Percentiles rank a stretch among this genome's conserved stretches.
These are phyloP conservation scores for Craniophora ligustri DNA, from an alignment of 2,888 invertebrate species.

Conservation along the genomic window DNA sequence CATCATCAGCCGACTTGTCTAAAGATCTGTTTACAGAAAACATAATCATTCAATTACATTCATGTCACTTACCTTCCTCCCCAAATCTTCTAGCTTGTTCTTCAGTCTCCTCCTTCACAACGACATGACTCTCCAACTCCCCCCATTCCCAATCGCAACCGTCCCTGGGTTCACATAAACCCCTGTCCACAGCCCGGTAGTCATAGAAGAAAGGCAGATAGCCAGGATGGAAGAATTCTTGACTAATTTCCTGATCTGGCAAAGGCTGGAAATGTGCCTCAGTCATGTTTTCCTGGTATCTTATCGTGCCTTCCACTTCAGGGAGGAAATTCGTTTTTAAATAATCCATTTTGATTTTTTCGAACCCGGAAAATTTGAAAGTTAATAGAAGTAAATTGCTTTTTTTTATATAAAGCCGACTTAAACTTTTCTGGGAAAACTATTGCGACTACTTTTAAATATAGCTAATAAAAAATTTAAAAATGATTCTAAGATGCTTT, in stretches of 20 bases:
- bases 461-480: too few species aligned
- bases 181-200: constrained; percentile 60
- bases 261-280: constrained; percentile 35
- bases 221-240: constrained; percentile 57
- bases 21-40: too few species aligned
- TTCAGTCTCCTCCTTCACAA: constrained; percentile 72
- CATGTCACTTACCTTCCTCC: constrained; percentile 73
- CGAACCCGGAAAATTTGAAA: too few species aligned
- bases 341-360: constrained; percentile 72
- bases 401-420: neutral
- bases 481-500: too few species aligned
- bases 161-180: constrained; percentile 40
- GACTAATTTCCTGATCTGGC: constrained; percentile 42
- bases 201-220: constrained; percentile 75
- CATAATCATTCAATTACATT: too few species aligned
- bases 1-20: too few species aligned
- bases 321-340: constrained; percentile 64
- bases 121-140: constrained; percentile 64
- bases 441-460: too few species aligned
- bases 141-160: constrained; percentile 61
- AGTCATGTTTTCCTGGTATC: constrained; percentile 43
- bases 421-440: neutral
- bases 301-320: constrained; percentile 49
- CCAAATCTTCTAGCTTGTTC: constrained; percentile 57
- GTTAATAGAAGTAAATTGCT: too few species aligned